These are phyloP conservation scores for Fulica atra DNA, from an alignment of 2,113 vertebrate species.

Conservation along the genomic window DNA sequence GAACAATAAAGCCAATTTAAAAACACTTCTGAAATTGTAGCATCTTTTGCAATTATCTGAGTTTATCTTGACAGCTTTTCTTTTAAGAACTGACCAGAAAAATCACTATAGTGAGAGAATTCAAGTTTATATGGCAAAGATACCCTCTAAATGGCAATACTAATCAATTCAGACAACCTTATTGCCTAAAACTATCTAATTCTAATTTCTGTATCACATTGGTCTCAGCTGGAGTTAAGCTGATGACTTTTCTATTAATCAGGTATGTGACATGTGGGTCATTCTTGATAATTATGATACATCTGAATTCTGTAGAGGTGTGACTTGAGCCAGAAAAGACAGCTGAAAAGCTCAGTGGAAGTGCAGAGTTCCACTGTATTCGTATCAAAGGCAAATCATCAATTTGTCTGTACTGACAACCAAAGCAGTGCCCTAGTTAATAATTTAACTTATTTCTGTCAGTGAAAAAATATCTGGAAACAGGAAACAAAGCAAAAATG, in stretches of 20 bases:
- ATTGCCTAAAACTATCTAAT: neutral
- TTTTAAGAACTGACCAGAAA: neutral
- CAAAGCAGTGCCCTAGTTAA: neutral
- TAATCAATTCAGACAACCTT: neutral
- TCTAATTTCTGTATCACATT: neutral
- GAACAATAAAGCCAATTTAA: neutral
- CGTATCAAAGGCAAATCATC: neutral
- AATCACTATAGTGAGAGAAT: neutral
- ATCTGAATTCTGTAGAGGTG: neutral
- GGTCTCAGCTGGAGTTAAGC: slow-evolving; percentile 1
- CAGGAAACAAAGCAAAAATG: slow-evolving; percentile 36
- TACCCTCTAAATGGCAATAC: neutral
- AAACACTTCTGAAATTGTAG: neutral
- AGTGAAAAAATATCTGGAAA: neutral
- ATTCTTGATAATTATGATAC: neutral
- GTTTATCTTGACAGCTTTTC: neutral
- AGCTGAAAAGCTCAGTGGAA: neutral
- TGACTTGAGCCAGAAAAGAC: neutral
- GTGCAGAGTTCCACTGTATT: neutral
- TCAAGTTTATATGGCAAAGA: neutral
- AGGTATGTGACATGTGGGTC: neutral
- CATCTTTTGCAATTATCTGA: neutral
- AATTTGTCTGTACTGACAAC: neutral
- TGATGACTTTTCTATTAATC: neutral
- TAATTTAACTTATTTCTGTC: neutral